Evolutionary conservation across 2,888 invertebrate species (phyloP), one percentile per base, ranked within the genome.

Genomic region (Marronus borbonicus): DNA sequence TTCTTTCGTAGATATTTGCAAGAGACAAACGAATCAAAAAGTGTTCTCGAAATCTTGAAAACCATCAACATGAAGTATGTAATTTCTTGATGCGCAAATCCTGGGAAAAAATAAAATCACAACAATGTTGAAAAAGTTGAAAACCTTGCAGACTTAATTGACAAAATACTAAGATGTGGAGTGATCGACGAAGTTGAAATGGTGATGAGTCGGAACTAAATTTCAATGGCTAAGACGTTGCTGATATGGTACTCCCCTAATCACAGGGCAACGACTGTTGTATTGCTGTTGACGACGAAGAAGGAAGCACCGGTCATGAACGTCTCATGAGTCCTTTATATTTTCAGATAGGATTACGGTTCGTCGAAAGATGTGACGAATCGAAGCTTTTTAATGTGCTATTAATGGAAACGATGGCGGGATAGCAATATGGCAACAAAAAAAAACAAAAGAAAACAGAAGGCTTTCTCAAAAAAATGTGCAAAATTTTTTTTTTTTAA

Each of bases 191-290:
- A 39, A 17, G 7, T 3, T 65, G 36, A 36, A 65, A 65, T 65
- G 44, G 44, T 65, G 36, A 65, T 65, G 65, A 65, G 36, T 31
- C 65, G 36, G 65, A 65, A 8, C 31, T 65, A 31, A 36, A 65
- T 31, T 1, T 65, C 65, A 65, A 36, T 65, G 65, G 10, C 65
- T 36, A 65, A n/a, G 14, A 50, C 36, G 14, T 65, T 36, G 65
- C 1, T 24, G 24, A 65, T 39, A 65, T 39, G 65, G 65, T 65
- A 7, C 39, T 31, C 36, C 39, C 36, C n/a, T 17, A 31, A 65
- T 39, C 65, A 36, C 65, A 62, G 7, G 24, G 3, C 65, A 65
- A 65, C 65, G 4, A 44, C 24, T 65, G n/a, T 44, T 17, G 39
- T 39, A 36, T 24, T 65, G n/a, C 44, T 36, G 17, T 36, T 12